Evolutionary conservation across 1,140 invertebrate species (phyloP), one percentile per base, ranked within the genome.

Genomic region (Harpegnathos saltator): DNA sequence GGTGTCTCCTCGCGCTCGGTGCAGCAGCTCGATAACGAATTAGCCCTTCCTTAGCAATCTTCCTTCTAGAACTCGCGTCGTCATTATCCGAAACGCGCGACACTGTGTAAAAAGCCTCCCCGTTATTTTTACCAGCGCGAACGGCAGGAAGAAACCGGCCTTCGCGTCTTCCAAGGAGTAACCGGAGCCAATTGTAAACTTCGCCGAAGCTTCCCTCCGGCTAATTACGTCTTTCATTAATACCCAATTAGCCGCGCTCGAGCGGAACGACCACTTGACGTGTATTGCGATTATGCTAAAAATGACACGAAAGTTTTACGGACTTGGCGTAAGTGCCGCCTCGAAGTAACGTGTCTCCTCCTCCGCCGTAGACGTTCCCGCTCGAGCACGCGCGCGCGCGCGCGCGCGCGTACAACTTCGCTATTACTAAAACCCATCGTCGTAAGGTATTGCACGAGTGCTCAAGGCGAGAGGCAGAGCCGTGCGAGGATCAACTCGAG

Each of bases 191-290:
- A 71, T 80, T 71, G 75, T 80, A 80, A 44, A 80, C 75, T 80
- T 80, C 44, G 65, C 24, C 65, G 24, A 17, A 26, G 52, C 66
- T 71, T 29, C 22, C 66, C 22, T 33, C 38, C 58, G 29, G 22
- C 68, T 78, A 68, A 78, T 78, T 78, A 78, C 17, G 52, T 48
- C 54, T 80, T 58, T 71, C 75, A 71, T 80, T 80, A 80, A 80
- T 80, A 80, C 54, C 52, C n/a, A 80, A 80, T 80, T 80, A 80
- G 33, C 22, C 33, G 65, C 33, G 38, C 52, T 56, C 54, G 54
- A 56, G 22, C 33, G 38, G 38, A 44, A 44, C 33, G 19, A 54
- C 48, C 15, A 59, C 65, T 78, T 54, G 15, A 77, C 50, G 75
- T 48, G 24, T 71, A 80, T 80, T 71, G 24, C 75, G 52, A 71